Percentiles rank a stretch among this genome's conserved stretches.
These are phyloP conservation scores for Schizopygopsis pylzovi DNA, from an alignment of 2,797 vertebrate species.

Conservation along the genomic window DNA sequence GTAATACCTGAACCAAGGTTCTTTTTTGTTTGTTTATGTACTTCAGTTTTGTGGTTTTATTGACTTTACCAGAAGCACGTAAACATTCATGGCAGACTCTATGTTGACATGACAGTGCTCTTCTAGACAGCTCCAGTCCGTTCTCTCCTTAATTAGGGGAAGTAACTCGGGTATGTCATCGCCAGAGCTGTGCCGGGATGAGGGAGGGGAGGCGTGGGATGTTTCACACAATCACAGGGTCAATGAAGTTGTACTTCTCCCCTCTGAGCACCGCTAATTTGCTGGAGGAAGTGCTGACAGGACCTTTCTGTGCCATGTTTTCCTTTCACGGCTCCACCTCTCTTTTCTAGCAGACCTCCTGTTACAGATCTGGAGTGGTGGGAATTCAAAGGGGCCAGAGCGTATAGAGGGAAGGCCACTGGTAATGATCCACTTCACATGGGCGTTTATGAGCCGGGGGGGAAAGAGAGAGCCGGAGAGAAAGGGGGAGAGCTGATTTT, in stretches of 20 bases:
- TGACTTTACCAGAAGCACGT: neutral
- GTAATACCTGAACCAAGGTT: too few relatives aligned
- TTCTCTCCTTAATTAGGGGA: constrained; percentile 85
- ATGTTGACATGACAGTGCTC: neutral
- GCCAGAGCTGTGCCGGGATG: constrained; percentile 68
- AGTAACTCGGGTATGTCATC: constrained; percentile 88
- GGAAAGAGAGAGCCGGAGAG: constrained; percentile 19
- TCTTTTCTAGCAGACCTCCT: constrained; percentile 70
- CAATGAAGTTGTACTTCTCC: constrained; percentile 93
- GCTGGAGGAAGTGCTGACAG: constrained; percentile 90
- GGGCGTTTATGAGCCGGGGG: constrained; percentile 75
- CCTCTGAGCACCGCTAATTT: constrained; percentile 86
- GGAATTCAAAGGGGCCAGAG: constrained; percentile 85
- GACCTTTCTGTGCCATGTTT: constrained; percentile 87
- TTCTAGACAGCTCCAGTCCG: constrained; percentile 11
- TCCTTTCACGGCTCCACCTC: constrained; percentile 56
- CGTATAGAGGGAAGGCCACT: constrained; percentile 78
- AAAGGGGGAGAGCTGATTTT: constrained; percentile 76
- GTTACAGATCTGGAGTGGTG: constrained; percentile 88
- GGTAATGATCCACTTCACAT: constrained; percentile 91
- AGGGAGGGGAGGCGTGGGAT: constrained; percentile 73
- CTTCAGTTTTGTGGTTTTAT: neutral
- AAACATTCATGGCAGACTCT: neutral
- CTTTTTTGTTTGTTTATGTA: too few relatives aligned
- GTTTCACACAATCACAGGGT: constrained; percentile 83